Base-by-base conservation (phyloP, 1,140 invertebrate genomes). In the Leptinotarsa texana region DNA sequence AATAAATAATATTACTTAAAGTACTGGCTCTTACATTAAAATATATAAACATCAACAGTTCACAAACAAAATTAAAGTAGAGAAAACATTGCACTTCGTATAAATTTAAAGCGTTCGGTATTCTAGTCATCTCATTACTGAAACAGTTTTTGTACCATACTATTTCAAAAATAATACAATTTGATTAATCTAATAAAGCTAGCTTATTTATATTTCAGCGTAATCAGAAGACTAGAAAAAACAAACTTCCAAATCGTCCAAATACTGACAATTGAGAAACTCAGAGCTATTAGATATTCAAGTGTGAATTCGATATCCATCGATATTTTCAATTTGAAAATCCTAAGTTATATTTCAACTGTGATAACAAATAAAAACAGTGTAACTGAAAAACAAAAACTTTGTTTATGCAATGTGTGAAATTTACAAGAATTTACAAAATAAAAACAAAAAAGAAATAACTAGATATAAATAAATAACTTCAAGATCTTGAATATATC, bases 31-130 rank as follows among this genome's bases (percentile, higher is more conserved):
- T 83, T 83, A 84, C 78, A 82, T 81, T 83, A 84, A 83, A 83
- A 85, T 82, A 83, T 85, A 82, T 82, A 84, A 84, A 85, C 83
- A 82, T 83, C 82, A 84, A 84, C 83, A 84, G 80, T 81, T 82
- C 76, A 80, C 79, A 82, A 81, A 77, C 67, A 77, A 62, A 74
- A 77, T 49, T 69, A 73, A 48, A 77, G 51, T 57, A 17, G 79
- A 80, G 33, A 77, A 70, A 80, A 80, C 81, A 85, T 83, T 84
- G 83, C 83, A 84, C 82, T 78, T 81, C 73, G 69, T 72, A 74
- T 77, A 77, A 73, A 70, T 74, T 73, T 73, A 18, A 57, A 57
- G n/a, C 51, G 69, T 74, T 61, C 68, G 47, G 21, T 73, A 74
- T 65, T 74, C 68, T 77, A 74, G 76, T 72, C 78, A 69, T 72